These are phyloP conservation scores for Eupithecia dodoneata DNA, from an alignment of 2,888 invertebrate species.

Conservation along the genomic window DNA sequence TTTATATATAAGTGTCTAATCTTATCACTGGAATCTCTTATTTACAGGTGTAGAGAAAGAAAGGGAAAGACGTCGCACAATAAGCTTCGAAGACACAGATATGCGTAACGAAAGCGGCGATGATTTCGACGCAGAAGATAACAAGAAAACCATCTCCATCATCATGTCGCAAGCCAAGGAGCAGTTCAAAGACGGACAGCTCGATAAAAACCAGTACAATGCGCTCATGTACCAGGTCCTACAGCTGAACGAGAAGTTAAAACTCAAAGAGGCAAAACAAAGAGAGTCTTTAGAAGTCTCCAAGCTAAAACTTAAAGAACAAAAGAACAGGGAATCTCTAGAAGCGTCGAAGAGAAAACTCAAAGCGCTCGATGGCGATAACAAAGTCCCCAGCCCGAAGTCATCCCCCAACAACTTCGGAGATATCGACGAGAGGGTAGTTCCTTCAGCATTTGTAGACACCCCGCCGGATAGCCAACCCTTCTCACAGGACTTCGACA, in stretches of 20 bases:
- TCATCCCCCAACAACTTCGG: conserved; percentile 75
- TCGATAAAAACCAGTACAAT: conserved; percentile 90
- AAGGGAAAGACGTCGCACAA: conserved; percentile 80
- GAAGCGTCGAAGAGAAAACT: conserved; percentile 81
- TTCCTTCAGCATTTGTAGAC: conserved; percentile 65
- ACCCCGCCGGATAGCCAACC: conserved; percentile 64
- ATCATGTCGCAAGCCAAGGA: conserved; percentile 93
- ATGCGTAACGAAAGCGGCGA: conserved; percentile 77
- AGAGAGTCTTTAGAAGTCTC: conserved; percentile 86
- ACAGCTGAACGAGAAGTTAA: conserved; percentile 90
- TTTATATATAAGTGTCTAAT: too few species aligned
- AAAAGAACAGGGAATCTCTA: conserved; percentile 83
- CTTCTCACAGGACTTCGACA: conserved; percentile 69
- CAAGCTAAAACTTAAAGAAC: conserved; percentile 87
- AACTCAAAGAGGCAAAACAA: conserved; percentile 90
- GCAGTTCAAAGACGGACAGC: conserved; percentile 88
- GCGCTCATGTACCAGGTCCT: conserved; percentile 90
- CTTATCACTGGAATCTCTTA: neutral
- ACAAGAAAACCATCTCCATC: conserved; percentile 88
- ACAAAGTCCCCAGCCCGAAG: conserved; percentile 78
- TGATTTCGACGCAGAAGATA: conserved; percentile 82
- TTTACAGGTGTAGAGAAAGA: conserved; percentile 76
- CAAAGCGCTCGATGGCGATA: conserved; percentile 69
- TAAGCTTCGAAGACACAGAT: conserved; percentile 81
- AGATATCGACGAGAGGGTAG: conserved; percentile 81